Conservation (phyloP, 2,113 vertebrate genomes). For the Pseudorasbora parva region DNA sequence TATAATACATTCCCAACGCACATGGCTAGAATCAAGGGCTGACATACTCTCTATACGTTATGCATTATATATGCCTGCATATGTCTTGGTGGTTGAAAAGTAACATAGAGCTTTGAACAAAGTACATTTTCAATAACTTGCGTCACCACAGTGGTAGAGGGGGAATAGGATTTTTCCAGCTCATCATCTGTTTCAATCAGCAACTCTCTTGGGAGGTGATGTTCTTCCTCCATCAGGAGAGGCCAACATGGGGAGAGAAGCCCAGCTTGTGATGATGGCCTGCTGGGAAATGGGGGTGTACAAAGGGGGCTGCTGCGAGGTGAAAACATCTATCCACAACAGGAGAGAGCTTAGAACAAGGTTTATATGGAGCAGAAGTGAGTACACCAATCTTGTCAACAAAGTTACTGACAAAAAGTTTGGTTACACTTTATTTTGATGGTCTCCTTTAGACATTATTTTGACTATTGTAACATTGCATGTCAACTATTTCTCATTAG, state of each 20-base stretch:
- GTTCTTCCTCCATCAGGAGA: slow-evolving; percentile 68
- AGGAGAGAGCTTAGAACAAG: background rate
- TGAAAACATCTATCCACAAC: slow-evolving; percentile 57
- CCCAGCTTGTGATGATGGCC: slow-evolving; percentile 68
- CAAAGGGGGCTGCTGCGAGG: slow-evolving; percentile 42
- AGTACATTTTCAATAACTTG: slow-evolving; percentile 58
- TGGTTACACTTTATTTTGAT: too few relatives aligned
- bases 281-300: slow-evolving; percentile 57
- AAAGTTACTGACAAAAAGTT: background rate
- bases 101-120: slow-evolving; percentile 62
- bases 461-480: too few relatives aligned
- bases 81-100: slow-evolving; percentile 20
- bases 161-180: slow-evolving; percentile 59
- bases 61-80: slow-evolving; percentile 15
- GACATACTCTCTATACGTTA: slow-evolving; percentile 18
- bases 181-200: slow-evolving; percentile 68
- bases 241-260: slow-evolving; percentile 66
- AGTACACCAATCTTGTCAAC: background rate
- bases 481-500: too few relatives aligned
- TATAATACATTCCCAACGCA: slow-evolving; percentile 8
- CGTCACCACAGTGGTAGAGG: slow-evolving; percentile 39
- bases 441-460: too few relatives aligned
- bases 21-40: background rate
- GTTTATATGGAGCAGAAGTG: background rate
- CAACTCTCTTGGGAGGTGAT: slow-evolving; percentile 65